These are phyloP conservation scores for Leptopilina drosophilae DNA, from an alignment of 2,888 invertebrate species.

Conservation along the genomic window DNA sequence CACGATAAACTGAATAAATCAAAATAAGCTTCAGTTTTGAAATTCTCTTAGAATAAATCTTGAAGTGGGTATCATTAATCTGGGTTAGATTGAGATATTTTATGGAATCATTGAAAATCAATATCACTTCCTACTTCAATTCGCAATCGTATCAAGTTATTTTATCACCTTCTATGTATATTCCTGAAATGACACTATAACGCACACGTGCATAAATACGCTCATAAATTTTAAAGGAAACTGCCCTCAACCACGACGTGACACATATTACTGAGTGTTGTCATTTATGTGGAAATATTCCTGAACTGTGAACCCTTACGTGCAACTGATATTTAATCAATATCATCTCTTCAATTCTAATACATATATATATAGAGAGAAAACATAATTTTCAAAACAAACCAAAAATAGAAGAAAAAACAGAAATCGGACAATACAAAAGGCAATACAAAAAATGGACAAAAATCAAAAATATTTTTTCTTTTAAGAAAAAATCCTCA, in stretches of 20 bases:
- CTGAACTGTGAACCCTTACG: not conserved
- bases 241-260: not conserved
- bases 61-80: not conserved
- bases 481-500: no score
- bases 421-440: no score
- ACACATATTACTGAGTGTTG: not conserved
- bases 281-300: conserved; percentile 12
- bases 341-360: no score
- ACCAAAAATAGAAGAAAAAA: no score
- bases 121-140: conserved; percentile 3
- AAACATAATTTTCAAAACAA: no score
- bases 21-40: not conserved
- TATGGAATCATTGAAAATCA: conserved; percentile 7
- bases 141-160: not conserved
- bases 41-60: not conserved
- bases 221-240: conserved; percentile 3
- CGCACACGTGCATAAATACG: not conserved
- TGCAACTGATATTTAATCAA: not conserved
- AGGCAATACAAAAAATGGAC: no score
- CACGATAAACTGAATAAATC: not conserved
- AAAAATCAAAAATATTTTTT: no score
- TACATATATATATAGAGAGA: no score
- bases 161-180: conserved; percentile 22
- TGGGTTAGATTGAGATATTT: conserved; percentile 17
- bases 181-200: conserved; percentile 1